These are phyloP conservation scores for Toxotes lorentzi DNA, from an alignment of 2,797 vertebrate genomes.

Conservation along the genomic window DNA sequence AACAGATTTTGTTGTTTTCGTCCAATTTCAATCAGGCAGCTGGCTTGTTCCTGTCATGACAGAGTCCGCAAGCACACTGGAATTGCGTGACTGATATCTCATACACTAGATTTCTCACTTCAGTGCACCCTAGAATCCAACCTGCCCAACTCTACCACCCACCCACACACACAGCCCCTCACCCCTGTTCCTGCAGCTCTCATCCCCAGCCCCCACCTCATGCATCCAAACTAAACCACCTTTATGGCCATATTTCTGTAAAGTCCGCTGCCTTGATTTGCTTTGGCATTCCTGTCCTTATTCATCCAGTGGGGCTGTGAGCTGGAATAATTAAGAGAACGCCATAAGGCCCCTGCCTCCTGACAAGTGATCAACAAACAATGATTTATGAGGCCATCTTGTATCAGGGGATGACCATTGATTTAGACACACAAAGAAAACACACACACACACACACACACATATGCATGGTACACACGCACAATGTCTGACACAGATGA, in stretches of 20 bases:
- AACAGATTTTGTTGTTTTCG: slow-evolving; percentile 64
- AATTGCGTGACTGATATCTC: slow-evolving; percentile 77
- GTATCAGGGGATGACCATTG: slow-evolving; percentile 90
- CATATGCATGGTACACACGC: slow-evolving; percentile 20
- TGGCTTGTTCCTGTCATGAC: slow-evolving; percentile 60
- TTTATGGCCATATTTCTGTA: slow-evolving; percentile 65
- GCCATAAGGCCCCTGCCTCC: slow-evolving; percentile 78
- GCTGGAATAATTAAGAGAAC: slow-evolving; percentile 82
- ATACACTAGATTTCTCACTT: slow-evolving; percentile 76
- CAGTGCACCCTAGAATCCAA: slow-evolving; percentile 72
- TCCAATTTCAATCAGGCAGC: slow-evolving; percentile 68
- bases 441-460: slow-evolving; percentile 36
- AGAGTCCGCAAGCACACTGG: slow-evolving; percentile 62
- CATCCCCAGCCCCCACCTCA: slow-evolving; percentile 21
- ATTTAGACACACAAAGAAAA: slow-evolving; percentile 83
- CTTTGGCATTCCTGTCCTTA: slow-evolving; percentile 76
- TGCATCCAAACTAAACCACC: slow-evolving; percentile 61
- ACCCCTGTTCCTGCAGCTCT: slow-evolving; percentile 11
- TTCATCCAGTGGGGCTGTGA: slow-evolving; percentile 76
- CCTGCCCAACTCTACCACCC: slow-evolving; percentile 53
- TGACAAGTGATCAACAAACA: slow-evolving; percentile 87
- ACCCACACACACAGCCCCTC: slow-evolving; percentile 15
- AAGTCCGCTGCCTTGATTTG: slow-evolving; percentile 72
- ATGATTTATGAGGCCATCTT: slow-evolving; percentile 90
- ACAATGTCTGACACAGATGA: slow-evolving; percentile 69